A percentile compares a stretch with the other conserved stretches of the same genome.
Evolutionary conservation across 1,140 invertebrate species (phyloP).

Genomic region (Anastrepha obliqua): DNA sequence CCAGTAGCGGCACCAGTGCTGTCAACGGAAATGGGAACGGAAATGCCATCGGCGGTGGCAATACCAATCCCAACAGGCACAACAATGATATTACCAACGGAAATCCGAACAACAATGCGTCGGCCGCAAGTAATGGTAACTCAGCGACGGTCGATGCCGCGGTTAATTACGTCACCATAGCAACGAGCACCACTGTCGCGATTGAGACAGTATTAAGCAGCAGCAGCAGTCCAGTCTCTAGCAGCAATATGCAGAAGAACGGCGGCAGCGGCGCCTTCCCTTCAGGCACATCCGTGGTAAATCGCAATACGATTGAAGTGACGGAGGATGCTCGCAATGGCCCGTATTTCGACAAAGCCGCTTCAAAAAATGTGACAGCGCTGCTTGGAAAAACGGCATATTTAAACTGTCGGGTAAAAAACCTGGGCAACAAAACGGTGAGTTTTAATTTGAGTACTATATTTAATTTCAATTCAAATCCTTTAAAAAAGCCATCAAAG

Average conservation of each 20-base stretch:
- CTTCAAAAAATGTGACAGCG: conserved; percentile 81
- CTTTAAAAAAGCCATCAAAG: too few relatives aligned
- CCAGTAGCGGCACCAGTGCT: conserved; percentile 54
- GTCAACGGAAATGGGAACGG: conserved; percentile 63
- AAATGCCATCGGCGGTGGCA: conserved; percentile 57
- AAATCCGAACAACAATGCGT: conserved; percentile 43
- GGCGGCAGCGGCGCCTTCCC: conserved; percentile 57
- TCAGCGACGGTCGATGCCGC: not conserved
- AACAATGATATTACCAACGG: conserved; percentile 57
- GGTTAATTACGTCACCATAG: not conserved
- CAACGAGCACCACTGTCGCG: conserved; percentile 58
- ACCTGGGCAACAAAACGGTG: conserved; percentile 91
- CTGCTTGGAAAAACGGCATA: conserved; percentile 89
- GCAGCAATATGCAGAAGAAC: conserved; percentile 66
- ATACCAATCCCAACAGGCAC: conserved; percentile 35
- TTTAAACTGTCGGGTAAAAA: conserved; percentile 88
- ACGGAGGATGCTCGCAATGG: conserved; percentile 69
- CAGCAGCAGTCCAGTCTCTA: conserved; percentile 62
- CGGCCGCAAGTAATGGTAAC: conserved; percentile 42
- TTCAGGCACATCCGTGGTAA: conserved; percentile 60
- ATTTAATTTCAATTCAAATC: too few relatives aligned
- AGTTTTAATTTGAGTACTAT: conserved; percentile 70
- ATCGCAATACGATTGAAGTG: conserved; percentile 71
- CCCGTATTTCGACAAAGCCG: conserved; percentile 72
- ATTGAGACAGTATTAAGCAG: conserved; percentile 55